These are phyloP conservation scores for Echinometra lucunter DNA, from an alignment of 53 echinoderm and acorn worm genomes.

Conservation along the genomic window DNA sequence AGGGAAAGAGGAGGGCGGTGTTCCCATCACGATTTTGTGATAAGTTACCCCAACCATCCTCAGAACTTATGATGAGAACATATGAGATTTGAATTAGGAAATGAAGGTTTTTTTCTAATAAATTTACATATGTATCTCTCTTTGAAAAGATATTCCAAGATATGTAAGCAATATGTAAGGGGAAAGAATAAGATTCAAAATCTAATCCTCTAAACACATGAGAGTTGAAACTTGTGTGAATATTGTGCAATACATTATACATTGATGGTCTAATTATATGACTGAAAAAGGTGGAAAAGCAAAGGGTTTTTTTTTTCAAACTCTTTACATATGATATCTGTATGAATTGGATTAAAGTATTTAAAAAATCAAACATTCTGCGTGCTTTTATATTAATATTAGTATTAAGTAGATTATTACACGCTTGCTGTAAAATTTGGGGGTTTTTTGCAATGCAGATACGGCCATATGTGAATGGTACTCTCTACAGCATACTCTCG, in stretches of 20 bases:
- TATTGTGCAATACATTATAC: no score
- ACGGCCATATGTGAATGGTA: conserved; percentile 97
- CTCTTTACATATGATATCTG: no score
- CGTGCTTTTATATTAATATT: no score
- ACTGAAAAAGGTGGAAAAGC: no score
- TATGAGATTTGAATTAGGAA: not conserved
- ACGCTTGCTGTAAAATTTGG: not conserved
- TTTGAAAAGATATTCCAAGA: not conserved
- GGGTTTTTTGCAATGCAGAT: conserved; percentile 73
- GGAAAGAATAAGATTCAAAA: not conserved
- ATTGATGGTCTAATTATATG: no score
- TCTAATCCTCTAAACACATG: not conserved
- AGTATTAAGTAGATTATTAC: no score
- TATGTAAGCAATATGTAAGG: not conserved
- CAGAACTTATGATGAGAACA: not conserved
- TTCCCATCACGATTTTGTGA: not conserved
- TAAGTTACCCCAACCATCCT: not conserved
- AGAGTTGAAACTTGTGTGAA: no score
- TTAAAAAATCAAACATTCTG: no score
- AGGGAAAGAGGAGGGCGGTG: not conserved
- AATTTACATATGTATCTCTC: not conserved
- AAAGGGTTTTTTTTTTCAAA: no score
- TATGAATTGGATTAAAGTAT: no score
- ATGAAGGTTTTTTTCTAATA: not conserved
- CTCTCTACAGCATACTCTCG: conserved; percentile 92